Evolutionary conservation across 2,888 invertebrate genomes (phyloP).

Genomic region (Tiphia femorata): DNA sequence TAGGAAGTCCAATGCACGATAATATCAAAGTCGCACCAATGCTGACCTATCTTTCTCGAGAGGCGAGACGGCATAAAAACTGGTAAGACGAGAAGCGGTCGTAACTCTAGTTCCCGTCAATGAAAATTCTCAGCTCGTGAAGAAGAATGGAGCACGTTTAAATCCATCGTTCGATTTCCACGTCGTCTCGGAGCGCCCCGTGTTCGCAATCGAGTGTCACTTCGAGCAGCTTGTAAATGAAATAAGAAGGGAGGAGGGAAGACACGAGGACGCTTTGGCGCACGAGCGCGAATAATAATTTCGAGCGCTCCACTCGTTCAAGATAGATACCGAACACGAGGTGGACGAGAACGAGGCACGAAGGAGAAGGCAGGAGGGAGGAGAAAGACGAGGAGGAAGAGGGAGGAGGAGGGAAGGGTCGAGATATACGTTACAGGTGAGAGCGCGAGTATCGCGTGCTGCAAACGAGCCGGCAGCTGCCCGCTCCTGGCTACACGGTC

Average conservation of each 20-base stretch:
- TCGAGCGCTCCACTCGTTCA: conserved; percentile 33
- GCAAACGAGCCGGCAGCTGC: conserved; percentile 66
- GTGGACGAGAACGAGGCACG: conserved; percentile 13
- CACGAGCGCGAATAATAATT: conserved; percentile 47
- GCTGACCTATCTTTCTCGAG: too few relatives aligned
- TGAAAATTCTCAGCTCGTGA: too few relatives aligned
- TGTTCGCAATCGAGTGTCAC: too few relatives aligned
- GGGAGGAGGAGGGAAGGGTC: conserved; percentile 35
- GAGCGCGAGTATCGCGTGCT: conserved; percentile 64
- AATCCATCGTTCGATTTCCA: too few relatives aligned
- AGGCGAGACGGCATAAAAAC: too few relatives aligned
- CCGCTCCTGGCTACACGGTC: conserved; percentile 56
- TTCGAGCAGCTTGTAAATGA: too few relatives aligned
- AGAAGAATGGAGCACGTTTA: too few relatives aligned
- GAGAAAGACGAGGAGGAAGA: conserved; percentile 9
- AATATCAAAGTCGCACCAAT: too few relatives aligned
- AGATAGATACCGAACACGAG: conserved; percentile 42
- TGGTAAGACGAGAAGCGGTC: too few relatives aligned
- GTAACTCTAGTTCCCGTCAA: too few relatives aligned
- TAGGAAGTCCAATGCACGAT: too few relatives aligned
- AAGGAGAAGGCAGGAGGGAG: conserved; percentile 28
- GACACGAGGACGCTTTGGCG: conserved; percentile 37
- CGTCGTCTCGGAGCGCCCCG: too few relatives aligned
- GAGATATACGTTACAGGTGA: conserved; percentile 66
- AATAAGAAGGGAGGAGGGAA: conserved; percentile 35